Conservation (phyloP, 2,797 vertebrate species). For the Anguilla pacifica region DNA sequence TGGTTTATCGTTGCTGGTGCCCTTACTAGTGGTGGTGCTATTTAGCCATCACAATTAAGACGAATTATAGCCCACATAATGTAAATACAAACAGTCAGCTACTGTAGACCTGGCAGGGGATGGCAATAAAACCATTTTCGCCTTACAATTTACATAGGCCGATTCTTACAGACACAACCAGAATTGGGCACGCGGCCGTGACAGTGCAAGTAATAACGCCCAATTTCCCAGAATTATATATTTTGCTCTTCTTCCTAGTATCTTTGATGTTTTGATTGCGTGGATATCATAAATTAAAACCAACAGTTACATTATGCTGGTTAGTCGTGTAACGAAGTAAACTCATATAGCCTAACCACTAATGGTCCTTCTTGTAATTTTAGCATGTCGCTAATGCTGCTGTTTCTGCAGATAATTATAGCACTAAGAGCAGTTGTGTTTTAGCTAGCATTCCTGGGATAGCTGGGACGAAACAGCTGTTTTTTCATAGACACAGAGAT, state of each 20-base stretch:
- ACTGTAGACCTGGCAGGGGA: not conserved
- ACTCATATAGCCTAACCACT: slow-evolving; percentile 19
- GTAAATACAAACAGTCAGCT: not conserved
- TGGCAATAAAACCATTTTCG: not conserved
- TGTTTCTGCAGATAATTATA: slow-evolving; percentile 49
- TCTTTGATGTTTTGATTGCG: not conserved
- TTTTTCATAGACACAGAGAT: slow-evolving; percentile 48
- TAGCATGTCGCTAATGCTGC: slow-evolving; percentile 10
- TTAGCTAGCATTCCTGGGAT: slow-evolving; percentile 65
- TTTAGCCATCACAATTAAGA: not conserved
- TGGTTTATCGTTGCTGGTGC: not conserved
- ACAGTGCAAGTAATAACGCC: not conserved
- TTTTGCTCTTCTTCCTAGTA: not conserved
- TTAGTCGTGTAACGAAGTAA: slow-evolving; percentile 9
- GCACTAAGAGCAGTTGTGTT: slow-evolving; percentile 48
- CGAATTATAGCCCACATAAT: not conserved
- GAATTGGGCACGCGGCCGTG: not conserved
- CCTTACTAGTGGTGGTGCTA: not conserved
- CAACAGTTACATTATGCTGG: not conserved
- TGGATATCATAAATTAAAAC: not conserved
- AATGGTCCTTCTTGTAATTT: slow-evolving; percentile 13
- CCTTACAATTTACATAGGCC: not conserved
- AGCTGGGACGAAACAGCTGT: slow-evolving; percentile 63
- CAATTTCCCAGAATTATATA: not conserved
- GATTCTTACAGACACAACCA: not conserved